Evolutionary conservation across 2,888 invertebrate genomes (phyloP).

Genomic region (Cephus pulcher): DNA sequence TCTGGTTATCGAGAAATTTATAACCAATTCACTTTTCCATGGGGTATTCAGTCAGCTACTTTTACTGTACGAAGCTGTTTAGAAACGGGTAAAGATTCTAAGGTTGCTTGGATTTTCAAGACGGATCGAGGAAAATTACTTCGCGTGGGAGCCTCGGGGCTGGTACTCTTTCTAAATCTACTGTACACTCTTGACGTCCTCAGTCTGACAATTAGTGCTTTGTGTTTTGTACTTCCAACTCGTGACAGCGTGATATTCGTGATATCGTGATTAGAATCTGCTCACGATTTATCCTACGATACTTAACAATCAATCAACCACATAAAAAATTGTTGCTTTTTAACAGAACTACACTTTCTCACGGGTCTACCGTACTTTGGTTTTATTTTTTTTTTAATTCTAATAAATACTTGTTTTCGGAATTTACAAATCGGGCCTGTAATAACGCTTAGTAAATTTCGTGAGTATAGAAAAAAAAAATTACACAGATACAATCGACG

Average conservation of each 20-base stretch:
- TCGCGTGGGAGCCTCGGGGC: not conserved
- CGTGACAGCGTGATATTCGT: not conserved
- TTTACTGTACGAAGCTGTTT: not conserved
- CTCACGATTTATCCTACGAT: not conserved
- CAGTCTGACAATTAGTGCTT: not conserved
- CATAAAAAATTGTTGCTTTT: not conserved
- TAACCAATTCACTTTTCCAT: not conserved
- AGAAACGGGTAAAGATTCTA: not conserved
- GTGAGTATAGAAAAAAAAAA: not conserved
- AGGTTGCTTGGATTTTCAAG: not conserved
- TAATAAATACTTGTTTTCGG: not conserved
- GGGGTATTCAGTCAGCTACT: not conserved
- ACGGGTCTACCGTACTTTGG: not conserved
- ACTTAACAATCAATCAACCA: not conserved
- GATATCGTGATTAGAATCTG: not conserved
- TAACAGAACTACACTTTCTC: not conserved
- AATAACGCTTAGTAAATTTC: not conserved
- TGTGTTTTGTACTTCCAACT: conserved; percentile 5
- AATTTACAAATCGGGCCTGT: not conserved
- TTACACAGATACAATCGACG: not conserved
- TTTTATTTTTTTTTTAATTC: not conserved
- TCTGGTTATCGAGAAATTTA: not conserved
- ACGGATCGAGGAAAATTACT: conserved; percentile 1
- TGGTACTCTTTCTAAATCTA: not conserved
- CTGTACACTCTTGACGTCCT: not conserved